A percentile compares a stretch with the other conserved stretches of the same genome.
phyloP scores from a whole-genome alignment of 2,113 vertebrate genomes.

The Gallinago jamesoni region DNA sequence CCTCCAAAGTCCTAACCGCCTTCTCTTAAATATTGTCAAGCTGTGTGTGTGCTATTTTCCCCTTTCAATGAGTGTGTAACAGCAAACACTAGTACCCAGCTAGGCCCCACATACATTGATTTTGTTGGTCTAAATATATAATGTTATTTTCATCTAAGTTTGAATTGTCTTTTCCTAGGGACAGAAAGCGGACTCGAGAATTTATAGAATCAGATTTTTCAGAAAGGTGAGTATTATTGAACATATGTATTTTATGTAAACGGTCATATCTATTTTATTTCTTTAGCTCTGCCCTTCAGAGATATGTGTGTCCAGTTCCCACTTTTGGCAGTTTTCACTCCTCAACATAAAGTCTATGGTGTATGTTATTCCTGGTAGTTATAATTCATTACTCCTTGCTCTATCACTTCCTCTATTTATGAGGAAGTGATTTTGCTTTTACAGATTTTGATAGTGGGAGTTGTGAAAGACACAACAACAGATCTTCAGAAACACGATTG shows the following conservation, averaged over 20 bases:
- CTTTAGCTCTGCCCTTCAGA: background rate
- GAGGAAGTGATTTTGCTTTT: background rate
- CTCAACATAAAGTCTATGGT: background rate
- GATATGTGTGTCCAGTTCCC: background rate
- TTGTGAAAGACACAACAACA: background rate
- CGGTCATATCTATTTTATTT: background rate
- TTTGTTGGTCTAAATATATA: background rate
- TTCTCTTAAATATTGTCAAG: background rate
- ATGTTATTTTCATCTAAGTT: background rate
- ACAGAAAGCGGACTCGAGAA: constrained; percentile 84
- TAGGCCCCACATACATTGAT: background rate
- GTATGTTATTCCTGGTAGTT: background rate
- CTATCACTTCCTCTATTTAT: background rate
- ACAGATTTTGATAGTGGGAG: background rate
- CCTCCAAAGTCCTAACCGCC: background rate
- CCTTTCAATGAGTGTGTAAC: background rate
- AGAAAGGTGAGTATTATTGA: constrained; percentile 78
- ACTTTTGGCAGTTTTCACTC: background rate
- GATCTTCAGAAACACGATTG: background rate
- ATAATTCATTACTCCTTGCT: background rate
- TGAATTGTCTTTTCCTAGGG: constrained; percentile 74
- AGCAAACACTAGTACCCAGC: background rate
- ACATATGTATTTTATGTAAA: background rate
- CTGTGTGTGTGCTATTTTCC: background rate
- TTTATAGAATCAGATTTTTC: constrained; percentile 86